Evolutionary conservation across 2,113 vertebrate species (phyloP).

Genomic region (Oncorhynchus tshawytscha): DNA sequence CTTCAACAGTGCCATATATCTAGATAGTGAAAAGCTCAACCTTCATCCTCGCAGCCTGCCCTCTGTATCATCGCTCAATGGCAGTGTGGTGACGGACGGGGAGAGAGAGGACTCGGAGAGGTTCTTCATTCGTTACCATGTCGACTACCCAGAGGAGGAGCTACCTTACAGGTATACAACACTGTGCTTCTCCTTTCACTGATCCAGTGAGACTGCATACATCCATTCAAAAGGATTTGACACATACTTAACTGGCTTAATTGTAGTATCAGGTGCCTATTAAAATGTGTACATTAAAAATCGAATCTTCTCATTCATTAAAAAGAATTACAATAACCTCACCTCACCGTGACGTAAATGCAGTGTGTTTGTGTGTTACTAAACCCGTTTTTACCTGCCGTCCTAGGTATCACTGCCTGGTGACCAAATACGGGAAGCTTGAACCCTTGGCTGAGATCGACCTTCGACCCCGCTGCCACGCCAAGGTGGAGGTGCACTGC

Average conservation of each 20-base stretch:
- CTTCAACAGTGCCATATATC: not conserved
- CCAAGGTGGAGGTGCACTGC: constrained; percentile 90
- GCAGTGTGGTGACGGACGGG: constrained; percentile 85
- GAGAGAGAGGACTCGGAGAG: constrained; percentile 95
- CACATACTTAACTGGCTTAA: no score
- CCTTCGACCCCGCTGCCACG: constrained; percentile 87
- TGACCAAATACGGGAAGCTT: constrained; percentile 93
- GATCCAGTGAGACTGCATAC: not conserved
- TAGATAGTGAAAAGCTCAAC: no score
- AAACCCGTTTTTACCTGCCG: no score
- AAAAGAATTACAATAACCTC: no score
- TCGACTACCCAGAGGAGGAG: constrained; percentile 86
- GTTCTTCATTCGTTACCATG: constrained; percentile 93
- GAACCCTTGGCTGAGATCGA: constrained; percentile 93
- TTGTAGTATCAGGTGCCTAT: no score
- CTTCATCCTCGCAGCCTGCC: constrained; percentile 78
- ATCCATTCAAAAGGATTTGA: not conserved
- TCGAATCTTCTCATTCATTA: no score
- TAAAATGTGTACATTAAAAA: no score
- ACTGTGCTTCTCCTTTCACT: not conserved
- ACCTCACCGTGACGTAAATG: no score
- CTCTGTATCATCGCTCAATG: constrained; percentile 85
- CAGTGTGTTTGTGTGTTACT: no score
- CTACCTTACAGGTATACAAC: constrained; percentile 83
- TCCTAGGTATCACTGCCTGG: constrained; percentile 88